These are phyloP conservation scores for Caenorhabditis tropicalis DNA, from an alignment of 1,140 invertebrate genomes.

Conservation along the genomic window DNA sequence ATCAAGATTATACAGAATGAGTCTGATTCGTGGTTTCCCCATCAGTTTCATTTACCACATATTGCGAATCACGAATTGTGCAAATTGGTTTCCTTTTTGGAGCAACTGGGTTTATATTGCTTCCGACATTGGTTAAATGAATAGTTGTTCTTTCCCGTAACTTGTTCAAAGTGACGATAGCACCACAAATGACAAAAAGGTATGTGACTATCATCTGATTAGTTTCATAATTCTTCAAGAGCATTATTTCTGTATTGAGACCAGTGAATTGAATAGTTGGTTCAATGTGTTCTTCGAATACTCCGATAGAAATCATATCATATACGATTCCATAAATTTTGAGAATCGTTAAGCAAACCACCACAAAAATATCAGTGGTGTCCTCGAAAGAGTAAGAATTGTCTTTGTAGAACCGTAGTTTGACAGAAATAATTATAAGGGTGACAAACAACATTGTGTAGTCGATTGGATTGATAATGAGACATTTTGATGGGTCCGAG, in stretches of 20 bases:
- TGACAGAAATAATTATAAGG: neutral
- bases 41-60: no score
- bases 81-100: no score
- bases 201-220: neutral
- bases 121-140: no score
- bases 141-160: neutral
- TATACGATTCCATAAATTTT: neutral
- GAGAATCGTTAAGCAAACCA: neutral
- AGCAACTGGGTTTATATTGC: no score
- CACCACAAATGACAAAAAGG: neutral
- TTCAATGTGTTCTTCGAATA: neutral
- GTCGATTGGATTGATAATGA: neutral
- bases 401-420: neutral
- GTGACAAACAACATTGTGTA: neutral
- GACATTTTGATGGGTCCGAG: neutral
- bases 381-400: neutral
- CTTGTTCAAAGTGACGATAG: neutral
- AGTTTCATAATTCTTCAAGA: neutral
- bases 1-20: no score
- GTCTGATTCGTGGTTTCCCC: no score
- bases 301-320: neutral
- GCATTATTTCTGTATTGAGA: neutral
- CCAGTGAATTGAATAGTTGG: neutral
- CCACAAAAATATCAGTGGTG: neutral
- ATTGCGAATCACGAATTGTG: no score